phyloP scores from a whole-genome alignment of 2,113 vertebrate species.

The Orcinus orca region DNA sequence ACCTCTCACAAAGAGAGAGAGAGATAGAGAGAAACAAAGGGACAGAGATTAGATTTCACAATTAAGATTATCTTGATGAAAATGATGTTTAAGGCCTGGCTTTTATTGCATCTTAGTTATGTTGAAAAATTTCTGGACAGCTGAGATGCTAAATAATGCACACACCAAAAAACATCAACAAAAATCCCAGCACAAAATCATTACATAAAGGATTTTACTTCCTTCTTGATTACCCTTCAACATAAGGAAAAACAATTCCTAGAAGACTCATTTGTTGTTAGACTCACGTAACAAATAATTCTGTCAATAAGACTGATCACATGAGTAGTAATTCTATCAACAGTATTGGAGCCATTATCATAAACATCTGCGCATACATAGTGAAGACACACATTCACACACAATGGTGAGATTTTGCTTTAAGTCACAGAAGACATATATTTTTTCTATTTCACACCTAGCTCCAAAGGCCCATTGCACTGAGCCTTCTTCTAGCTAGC shows the following conservation, averaged over 20 bases:
- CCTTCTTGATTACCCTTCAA: constrained; percentile 17
- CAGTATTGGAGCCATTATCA: not conserved
- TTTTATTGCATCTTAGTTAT: not conserved
- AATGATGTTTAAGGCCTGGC: not conserved
- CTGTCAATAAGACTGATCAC: not conserved
- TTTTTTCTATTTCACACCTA: not conserved
- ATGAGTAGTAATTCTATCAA: not conserved
- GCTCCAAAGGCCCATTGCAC: not conserved
- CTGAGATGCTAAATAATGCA: not conserved
- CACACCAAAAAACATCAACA: not conserved
- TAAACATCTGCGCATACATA: not conserved
- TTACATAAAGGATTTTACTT: constrained; percentile 47
- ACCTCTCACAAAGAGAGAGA: not conserved
- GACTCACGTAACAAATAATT: constrained; percentile 29
- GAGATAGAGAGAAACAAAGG: not conserved
- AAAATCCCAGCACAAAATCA: constrained; percentile 17
- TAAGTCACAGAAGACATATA: not conserved
- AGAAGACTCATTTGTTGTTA: not conserved
- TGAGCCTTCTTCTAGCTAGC: not conserved
- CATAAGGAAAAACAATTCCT: constrained; percentile 12
- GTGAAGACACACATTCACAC: not conserved
- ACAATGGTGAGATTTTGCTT: not conserved
- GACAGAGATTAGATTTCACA: not conserved
- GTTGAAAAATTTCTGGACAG: not conserved
- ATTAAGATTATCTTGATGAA: constrained; percentile 20